A percentile compares a stretch with the other conserved stretches of the same genome.
These are phyloP conservation scores for Gavialis gangeticus DNA, from an alignment of 2,113 vertebrate genomes.

Conservation along the genomic window DNA sequence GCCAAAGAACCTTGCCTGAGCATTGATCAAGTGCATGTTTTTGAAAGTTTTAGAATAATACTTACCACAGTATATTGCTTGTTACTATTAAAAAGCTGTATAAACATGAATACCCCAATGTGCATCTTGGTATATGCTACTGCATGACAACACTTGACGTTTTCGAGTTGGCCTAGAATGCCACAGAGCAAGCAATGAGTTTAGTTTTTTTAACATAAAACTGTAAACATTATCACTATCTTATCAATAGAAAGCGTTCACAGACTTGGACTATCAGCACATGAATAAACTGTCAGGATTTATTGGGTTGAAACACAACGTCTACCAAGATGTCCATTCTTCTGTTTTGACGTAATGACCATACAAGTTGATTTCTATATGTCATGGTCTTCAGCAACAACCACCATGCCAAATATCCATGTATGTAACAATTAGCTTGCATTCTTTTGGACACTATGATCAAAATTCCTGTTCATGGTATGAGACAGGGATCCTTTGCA, in stretches of 20 bases:
- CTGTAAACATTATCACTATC: neutral
- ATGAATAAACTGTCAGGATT: too few relatives aligned
- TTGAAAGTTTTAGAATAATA: too few relatives aligned
- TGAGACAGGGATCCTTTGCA: neutral
- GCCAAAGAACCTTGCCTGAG: too few relatives aligned
- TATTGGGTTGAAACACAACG: neutral
- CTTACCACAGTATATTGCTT: fast-evolving
- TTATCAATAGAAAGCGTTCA: neutral
- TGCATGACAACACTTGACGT: neutral
- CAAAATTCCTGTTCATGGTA: neutral
- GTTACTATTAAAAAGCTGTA: neutral
- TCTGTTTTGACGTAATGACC: neutral
- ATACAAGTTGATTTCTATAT: neutral
- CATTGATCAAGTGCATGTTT: too few relatives aligned
- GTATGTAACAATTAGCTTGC: neutral
- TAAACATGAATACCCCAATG: neutral
- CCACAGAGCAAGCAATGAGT: neutral
- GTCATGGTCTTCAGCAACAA: neutral
- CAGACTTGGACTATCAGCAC: neutral
- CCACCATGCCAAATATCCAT: neutral
- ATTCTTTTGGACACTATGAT: neutral
- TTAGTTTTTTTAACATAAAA: neutral
- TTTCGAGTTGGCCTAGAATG: neutral
- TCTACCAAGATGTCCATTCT: neutral
- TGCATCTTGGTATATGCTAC: fast-evolving